phyloP scores from a whole-genome alignment of 1,140 invertebrate genomes.

The Cecropterus lyciades region DNA sequence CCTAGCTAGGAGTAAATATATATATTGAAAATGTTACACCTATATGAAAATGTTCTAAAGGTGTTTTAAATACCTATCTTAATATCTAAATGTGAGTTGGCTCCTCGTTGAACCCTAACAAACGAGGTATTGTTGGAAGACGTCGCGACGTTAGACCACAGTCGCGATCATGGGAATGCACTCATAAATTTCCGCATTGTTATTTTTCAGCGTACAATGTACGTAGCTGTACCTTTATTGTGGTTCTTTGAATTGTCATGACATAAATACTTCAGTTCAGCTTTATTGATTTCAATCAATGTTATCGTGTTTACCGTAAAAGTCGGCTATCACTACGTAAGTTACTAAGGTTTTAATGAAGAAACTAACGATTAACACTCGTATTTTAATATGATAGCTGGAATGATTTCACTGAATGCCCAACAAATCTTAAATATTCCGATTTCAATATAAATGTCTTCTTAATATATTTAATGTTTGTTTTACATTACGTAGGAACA shows the following conservation, averaged over 20 bases:
- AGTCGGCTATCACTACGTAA: not conserved
- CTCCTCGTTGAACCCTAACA: conserved; percentile 66
- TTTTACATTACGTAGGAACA: conserved; percentile 31
- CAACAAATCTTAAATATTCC: conserved; percentile 22
- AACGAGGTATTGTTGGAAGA: conserved; percentile 67
- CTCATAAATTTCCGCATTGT: conserved; percentile 66
- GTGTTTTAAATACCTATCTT: not conserved
- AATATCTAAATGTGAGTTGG: conserved; percentile 1
- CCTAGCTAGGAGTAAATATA: not conserved
- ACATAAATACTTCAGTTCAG: conserved; percentile 9
- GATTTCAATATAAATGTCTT: conserved; percentile 19
- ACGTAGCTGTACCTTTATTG: conserved; percentile 3
- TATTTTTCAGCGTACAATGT: conserved; percentile 47
- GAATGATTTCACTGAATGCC: conserved; percentile 6
- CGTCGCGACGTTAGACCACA: conserved; percentile 44
- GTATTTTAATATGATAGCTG: too few species aligned
- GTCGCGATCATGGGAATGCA: conserved; percentile 59
- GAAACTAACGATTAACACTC: too few species aligned
- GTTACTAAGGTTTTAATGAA: not conserved
- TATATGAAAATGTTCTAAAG: too few species aligned
- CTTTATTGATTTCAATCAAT: conserved; percentile 21
- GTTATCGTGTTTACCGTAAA: not conserved
- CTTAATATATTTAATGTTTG: conserved; percentile 22
- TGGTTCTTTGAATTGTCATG: conserved; percentile 15
- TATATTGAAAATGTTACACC: too few species aligned